These are phyloP conservation scores for Nematostella vectensis DNA, from an alignment of 92 coral and sea anemone species.

Conservation along the genomic window DNA sequence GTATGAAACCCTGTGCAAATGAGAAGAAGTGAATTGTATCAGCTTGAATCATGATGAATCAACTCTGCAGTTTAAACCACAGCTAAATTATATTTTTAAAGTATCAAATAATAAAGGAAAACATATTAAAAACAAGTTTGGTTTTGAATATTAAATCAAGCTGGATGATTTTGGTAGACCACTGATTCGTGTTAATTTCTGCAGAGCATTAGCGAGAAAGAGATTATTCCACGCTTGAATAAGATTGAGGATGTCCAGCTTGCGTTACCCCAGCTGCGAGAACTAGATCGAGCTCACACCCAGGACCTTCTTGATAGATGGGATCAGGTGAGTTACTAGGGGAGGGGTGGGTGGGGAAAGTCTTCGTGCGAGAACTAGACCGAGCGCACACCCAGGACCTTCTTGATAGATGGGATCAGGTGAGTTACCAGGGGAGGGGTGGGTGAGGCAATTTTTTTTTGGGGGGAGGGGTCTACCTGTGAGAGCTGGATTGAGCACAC, in stretches of 20 bases:
- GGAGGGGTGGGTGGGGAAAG: too few species aligned
- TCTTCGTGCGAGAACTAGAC: constrained; percentile 67
- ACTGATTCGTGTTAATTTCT: too few species aligned
- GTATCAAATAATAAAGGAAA: too few species aligned
- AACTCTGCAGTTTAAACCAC: too few species aligned
- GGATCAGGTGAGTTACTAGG: constrained; percentile 47
- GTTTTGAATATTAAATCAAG: not conserved
- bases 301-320: constrained; percentile 73
- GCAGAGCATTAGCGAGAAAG: constrained; percentile 56
- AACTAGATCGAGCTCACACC: constrained; percentile 55
- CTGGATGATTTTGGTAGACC: too few species aligned
- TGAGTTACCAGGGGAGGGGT: too few species aligned
- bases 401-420: constrained; percentile 76
- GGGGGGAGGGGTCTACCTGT: too few species aligned
- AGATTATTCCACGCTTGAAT: constrained; percentile 63
- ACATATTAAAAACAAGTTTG: too few species aligned
- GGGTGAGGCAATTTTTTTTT: too few species aligned
- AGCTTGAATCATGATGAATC: too few species aligned
- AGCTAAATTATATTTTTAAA: too few species aligned
- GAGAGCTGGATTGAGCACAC: too few species aligned
- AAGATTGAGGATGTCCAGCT: constrained; percentile 53
- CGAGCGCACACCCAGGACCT: constrained; percentile 49
- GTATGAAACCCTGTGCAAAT: not conserved
- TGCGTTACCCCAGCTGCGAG: constrained; percentile 62
- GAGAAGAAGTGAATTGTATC: not conserved